These are phyloP conservation scores for Drosophila littoralis DNA, from an alignment of 1,140 invertebrate species.

Conservation along the genomic window DNA sequence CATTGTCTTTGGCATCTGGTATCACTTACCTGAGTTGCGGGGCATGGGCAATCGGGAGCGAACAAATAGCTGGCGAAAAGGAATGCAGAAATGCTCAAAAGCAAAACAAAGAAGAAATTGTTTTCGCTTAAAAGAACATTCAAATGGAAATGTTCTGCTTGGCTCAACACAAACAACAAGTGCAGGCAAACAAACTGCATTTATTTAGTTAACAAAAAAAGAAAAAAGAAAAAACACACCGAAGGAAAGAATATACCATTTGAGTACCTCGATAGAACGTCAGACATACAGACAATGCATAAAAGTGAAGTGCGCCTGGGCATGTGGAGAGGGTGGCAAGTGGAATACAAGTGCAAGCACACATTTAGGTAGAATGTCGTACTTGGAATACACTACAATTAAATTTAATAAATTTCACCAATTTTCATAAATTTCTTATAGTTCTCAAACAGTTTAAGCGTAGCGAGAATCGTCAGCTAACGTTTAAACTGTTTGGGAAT, in stretches of 20 bases:
- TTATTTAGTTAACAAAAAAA: conserved; percentile 77
- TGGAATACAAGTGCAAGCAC: conserved; percentile 21
- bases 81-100: conserved; percentile 57
- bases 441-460: no score
- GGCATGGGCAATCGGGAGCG: background rate
- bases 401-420: background rate
- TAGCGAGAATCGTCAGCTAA: no score
- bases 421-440: no score
- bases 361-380: background rate
- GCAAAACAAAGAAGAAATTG: conserved; percentile 83
- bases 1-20: conserved; percentile 32
- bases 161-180: conserved; percentile 81
- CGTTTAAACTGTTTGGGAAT: no score
- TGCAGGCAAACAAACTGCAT: conserved; percentile 80
- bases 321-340: conserved; percentile 31
- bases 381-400: conserved; percentile 15
- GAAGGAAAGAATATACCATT: conserved; percentile 56
- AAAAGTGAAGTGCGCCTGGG: conserved; percentile 72
- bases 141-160: conserved; percentile 82
- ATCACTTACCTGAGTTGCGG: conserved; percentile 48
- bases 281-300: conserved; percentile 71
- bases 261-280: conserved; percentile 65
- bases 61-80: conserved; percentile 51
- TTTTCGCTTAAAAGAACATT: conserved; percentile 83
- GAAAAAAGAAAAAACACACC: conserved; percentile 29